Base-by-base conservation (phyloP, 2,113 vertebrate genomes). In the Collichthys lucidus region DNA sequence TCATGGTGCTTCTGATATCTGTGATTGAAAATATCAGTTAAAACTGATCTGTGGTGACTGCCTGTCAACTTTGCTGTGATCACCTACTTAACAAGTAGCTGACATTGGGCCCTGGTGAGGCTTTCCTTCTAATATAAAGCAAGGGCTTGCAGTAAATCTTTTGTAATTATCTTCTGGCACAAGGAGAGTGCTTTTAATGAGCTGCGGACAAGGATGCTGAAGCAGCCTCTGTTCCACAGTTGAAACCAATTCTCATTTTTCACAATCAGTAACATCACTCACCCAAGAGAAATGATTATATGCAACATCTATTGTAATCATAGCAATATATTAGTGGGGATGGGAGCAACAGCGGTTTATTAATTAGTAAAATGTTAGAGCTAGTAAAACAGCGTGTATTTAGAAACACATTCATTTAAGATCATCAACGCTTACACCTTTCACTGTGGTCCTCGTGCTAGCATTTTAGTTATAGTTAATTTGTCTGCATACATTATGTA, bases 231-330 rank as follows among this genome's bases (percentile, higher is more conserved):
- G 66, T 88, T 62, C 22, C 79, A 57, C 76, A 60, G 50, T 47
- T 56, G 73, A 84, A 86, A 85, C 79, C 50, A 47, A 46, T 74
- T 87, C 76, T 74, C 73, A 84, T 89, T 93, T 90, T 91, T 90
- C 87, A 86, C 78, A 84, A 88, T 86, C 68, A 83, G 84, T 68
- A 82, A 76, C 67, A 82, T 88, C 73, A 80, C 61, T 93, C 79
- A 91, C 81, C 79, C 85, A 80, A 12, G 84, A 88, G 71, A 88
- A 85, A 91, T 91, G 35, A 93, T 92, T 86, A 86, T 68, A 90
- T 73, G 81, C 79, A 88, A 87, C 74, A 83, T 88, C 88, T 84
- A 86, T 83, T 87, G 79, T 69, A 90, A 88, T 91, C 85, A 85
- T 71, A 60, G 72, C 60, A 55, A 62, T 46, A n/a, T 77, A 74